These are phyloP conservation scores for Brachionus rubens DNA, from an alignment of 1,140 invertebrate species.

Conservation along the genomic window DNA sequence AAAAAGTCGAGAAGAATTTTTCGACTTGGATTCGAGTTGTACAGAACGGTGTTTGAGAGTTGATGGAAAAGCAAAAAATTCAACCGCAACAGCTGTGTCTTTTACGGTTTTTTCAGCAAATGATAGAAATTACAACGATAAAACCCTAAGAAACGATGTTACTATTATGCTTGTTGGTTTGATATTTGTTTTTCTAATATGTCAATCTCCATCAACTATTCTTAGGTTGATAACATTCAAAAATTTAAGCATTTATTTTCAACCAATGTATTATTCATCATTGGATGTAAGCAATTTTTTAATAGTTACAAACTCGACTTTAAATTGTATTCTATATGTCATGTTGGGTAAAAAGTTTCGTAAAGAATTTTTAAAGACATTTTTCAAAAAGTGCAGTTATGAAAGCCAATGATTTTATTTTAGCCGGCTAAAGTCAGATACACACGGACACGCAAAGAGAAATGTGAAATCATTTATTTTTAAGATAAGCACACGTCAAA, in stretches of 20 bases:
- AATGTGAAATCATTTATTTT: too few relatives aligned
- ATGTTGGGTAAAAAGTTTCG: constrained; percentile 45
- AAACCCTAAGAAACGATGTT: constrained; percentile 39
- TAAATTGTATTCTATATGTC: constrained; percentile 42
- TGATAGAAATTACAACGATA: background rate
- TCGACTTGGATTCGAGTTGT: background rate
- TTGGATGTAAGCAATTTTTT: constrained; percentile 42
- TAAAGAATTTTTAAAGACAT: constrained; percentile 32
- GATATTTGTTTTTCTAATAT: constrained; percentile 38
- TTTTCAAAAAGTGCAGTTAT: constrained; percentile 14
- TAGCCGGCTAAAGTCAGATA: too few relatives aligned
- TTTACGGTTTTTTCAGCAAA: background rate
- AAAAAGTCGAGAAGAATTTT: background rate
- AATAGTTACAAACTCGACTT: constrained; percentile 42
- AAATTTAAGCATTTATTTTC: constrained; percentile 28
- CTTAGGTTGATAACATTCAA: constrained; percentile 27
- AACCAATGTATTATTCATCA: constrained; percentile 42
- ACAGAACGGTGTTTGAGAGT: constrained; percentile 26
- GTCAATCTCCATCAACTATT: constrained; percentile 40
- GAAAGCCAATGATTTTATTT: background rate
- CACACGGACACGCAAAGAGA: too few relatives aligned
- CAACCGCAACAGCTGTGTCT: background rate
- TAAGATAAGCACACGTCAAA: too few relatives aligned
- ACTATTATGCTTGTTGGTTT: constrained; percentile 37
- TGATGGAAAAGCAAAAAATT: background rate